Conservation (phyloP, 2,113 vertebrate genomes). For the Tenrec ecaudatus region DNA sequence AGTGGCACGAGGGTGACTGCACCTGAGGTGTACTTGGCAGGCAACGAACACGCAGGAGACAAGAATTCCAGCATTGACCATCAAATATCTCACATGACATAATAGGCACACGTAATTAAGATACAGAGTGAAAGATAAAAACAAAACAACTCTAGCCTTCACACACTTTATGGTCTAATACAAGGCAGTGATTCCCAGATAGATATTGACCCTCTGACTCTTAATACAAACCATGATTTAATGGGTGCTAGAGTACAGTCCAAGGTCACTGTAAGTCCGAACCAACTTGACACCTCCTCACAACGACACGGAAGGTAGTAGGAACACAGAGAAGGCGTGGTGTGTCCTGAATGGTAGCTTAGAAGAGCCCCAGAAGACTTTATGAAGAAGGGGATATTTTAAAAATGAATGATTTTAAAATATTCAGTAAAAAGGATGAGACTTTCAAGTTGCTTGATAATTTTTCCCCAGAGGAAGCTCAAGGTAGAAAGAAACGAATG, state of each 20-base stretch:
- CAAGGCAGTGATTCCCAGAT: not conserved
- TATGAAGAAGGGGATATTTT: not conserved
- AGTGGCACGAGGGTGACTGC: not conserved
- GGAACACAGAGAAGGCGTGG: not conserved
- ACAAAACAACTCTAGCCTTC: not conserved
- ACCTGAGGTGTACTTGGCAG: not conserved
- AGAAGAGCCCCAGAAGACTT: not conserved
- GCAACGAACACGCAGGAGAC: not conserved
- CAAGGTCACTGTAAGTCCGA: no score
- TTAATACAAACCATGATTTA: not conserved
- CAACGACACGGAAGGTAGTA: no score
- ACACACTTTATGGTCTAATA: not conserved
- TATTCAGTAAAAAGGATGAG: not conserved
- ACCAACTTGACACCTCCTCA: no score
- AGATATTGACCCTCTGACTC: not conserved
- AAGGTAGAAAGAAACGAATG: not conserved
- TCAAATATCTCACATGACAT: not conserved
- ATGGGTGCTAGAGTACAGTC: not conserved
- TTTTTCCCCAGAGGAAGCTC: not conserved
- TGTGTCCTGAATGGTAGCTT: not conserved
- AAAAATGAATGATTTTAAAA: constrained; percentile 18
- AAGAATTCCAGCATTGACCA: not conserved
- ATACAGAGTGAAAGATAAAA: not conserved
- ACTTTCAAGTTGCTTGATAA: not conserved
- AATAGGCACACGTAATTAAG: not conserved